Evolutionary conservation across 2,888 invertebrate genomes (phyloP).

Genomic region (Stegana nigrithorax): DNA sequence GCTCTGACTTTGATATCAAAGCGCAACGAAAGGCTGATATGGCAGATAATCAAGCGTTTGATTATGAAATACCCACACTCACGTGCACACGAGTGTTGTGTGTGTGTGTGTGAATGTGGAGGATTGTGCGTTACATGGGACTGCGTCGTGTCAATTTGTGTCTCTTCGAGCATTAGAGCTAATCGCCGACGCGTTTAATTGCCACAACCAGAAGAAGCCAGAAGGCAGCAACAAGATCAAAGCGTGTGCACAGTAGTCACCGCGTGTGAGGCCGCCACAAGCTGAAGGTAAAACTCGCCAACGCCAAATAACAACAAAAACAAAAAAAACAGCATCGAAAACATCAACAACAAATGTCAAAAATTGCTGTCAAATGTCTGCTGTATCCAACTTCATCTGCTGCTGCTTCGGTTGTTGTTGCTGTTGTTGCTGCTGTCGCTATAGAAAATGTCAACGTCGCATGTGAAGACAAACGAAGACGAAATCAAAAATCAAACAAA

Average conservation of each 20-base stretch:
- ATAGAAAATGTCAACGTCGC: slow-evolving; percentile 1
- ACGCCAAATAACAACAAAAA: background rate
- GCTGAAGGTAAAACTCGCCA: no score
- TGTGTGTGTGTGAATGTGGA: background rate
- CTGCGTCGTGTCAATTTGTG: background rate
- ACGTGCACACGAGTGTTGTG: background rate
- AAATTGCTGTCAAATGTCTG: slow-evolving; percentile 4
- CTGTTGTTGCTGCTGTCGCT: background rate
- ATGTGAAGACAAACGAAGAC: background rate
- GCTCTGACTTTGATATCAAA: slow-evolving; percentile 11
- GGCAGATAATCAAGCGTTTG: background rate
- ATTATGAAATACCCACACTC: background rate
- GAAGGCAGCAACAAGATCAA: no score
- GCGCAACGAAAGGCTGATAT: background rate
- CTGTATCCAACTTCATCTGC: background rate
- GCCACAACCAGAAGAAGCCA: background rate
- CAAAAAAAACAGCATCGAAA: background rate
- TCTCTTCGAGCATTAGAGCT: background rate
- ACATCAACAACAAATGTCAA: slow-evolving; percentile 10
- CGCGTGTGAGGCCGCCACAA: no score
- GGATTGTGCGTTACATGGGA: no score
- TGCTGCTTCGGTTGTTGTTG: no score
- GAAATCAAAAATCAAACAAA: background rate
- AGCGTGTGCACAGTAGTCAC: no score
- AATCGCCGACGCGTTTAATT: slow-evolving; percentile 9